These are phyloP conservation scores for Pseudachorutes palmiensis DNA, from an alignment of 1,140 invertebrate species.

Conservation along the genomic window DNA sequence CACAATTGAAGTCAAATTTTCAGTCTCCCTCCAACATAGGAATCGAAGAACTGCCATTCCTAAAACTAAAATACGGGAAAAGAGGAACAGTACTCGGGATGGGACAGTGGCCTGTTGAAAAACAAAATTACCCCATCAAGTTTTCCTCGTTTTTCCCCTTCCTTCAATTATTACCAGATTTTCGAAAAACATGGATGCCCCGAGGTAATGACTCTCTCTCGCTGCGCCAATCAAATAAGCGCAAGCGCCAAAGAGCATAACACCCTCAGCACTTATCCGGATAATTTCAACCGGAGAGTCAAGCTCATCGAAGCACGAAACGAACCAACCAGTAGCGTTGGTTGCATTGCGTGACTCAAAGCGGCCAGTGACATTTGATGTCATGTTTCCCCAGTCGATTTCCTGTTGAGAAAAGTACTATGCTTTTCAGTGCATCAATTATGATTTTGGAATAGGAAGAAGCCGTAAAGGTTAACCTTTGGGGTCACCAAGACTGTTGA, in stretches of 20 bases:
- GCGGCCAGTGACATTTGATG: background rate
- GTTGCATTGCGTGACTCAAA: background rate
- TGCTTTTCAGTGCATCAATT: too few relatives aligned
- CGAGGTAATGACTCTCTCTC: constrained; percentile 71
- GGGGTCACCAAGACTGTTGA: too few relatives aligned
- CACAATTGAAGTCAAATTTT: constrained; percentile 73
- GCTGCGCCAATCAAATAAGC: constrained; percentile 71
- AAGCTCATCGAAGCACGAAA: background rate
- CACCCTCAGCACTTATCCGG: constrained; percentile 58
- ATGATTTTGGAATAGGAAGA: too few relatives aligned
- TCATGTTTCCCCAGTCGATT: background rate
- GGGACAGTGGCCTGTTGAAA: constrained; percentile 67
- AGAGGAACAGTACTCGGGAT: constrained; percentile 83
- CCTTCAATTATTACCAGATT: constrained; percentile 59
- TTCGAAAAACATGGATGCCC: constrained; percentile 80
- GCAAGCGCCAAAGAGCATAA: constrained; percentile 64
- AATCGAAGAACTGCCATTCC: constrained; percentile 73
- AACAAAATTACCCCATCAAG: background rate
- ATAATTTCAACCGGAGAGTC: background rate
- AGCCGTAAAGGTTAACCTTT: too few relatives aligned
- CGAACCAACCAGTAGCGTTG: background rate
- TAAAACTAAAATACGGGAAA: constrained; percentile 80
- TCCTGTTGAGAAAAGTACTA: too few relatives aligned
- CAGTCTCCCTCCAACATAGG: constrained; percentile 70
- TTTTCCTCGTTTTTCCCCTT: background rate